These are phyloP conservation scores for Kryptolebias ocellatus DNA, from an alignment of 2,797 vertebrate species.

Conservation along the genomic window DNA sequence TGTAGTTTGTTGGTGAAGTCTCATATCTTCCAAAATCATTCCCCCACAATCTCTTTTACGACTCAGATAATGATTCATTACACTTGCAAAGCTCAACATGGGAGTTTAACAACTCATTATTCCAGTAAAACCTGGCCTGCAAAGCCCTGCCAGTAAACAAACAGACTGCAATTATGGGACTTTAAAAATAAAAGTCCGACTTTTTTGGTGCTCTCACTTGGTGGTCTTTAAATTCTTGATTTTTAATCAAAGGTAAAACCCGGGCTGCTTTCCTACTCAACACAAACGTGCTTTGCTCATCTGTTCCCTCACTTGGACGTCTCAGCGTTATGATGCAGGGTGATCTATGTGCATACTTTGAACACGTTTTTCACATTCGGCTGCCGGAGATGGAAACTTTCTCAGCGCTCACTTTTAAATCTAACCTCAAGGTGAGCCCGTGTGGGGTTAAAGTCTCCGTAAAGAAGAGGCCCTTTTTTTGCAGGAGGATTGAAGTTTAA, in stretches of 20 bases:
- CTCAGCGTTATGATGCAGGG: not conserved
- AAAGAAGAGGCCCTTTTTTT: not conserved
- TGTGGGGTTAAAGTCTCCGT: not conserved
- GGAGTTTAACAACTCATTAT: constrained; percentile 70
- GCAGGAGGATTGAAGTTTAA: too few relatives aligned
- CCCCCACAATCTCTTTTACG: constrained; percentile 69
- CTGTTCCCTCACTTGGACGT: not conserved
- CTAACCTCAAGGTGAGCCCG: not conserved
- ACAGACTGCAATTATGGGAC: constrained; percentile 57
- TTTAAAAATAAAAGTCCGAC: constrained; percentile 47
- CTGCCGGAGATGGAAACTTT: not conserved
- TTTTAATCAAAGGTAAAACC: constrained; percentile 26
- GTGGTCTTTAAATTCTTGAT: constrained; percentile 53
- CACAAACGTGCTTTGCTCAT: not conserved
- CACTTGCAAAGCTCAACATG: constrained; percentile 63
- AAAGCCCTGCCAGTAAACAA: constrained; percentile 60
- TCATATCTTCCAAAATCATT: constrained; percentile 60
- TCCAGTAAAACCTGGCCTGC: constrained; percentile 62
- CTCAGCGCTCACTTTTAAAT: not conserved
- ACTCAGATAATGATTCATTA: constrained; percentile 70
- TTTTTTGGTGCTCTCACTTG: constrained; percentile 33
- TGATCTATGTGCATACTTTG: not conserved
- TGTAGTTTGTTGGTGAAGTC: constrained; percentile 45
- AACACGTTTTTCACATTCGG: not conserved
- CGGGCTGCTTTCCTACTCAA: constrained; percentile 12